Evolutionary conservation across 2,797 vertebrate species (phyloP).

Genomic region (Diglossa cyanea): DNA sequence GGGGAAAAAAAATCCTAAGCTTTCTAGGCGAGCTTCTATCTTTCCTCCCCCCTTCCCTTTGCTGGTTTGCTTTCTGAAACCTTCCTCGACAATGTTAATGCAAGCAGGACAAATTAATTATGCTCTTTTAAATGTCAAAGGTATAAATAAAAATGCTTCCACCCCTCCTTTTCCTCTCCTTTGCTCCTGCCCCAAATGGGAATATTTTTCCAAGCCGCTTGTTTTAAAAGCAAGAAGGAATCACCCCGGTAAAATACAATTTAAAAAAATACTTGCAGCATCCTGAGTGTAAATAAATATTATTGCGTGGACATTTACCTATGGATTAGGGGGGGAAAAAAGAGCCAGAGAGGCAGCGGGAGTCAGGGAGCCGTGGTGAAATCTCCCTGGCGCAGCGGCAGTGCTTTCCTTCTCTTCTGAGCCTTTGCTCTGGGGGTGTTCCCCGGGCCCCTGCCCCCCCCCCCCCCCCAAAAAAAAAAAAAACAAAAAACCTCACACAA

Average conservation of each 20-base stretch:
- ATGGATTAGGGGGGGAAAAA: background rate
- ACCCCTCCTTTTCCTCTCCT: background rate
- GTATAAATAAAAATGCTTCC: conserved; percentile 73
- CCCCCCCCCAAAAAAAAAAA: too few relatives aligned
- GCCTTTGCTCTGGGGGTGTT: background rate
- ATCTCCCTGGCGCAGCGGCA: background rate
- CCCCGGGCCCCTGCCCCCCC: rapidly evolving
- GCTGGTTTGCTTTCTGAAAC: conserved; percentile 50
- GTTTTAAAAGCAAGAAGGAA: conserved; percentile 60
- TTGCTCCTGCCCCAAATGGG: conserved; percentile 68
- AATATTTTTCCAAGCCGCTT: conserved; percentile 72
- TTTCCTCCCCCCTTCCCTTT: conserved; percentile 40
- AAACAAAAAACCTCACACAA: background rate
- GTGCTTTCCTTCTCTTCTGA: background rate
- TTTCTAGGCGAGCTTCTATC: conserved; percentile 62
- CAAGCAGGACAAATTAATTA: conserved; percentile 77
- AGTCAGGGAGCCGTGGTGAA: background rate
- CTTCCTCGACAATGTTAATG: conserved; percentile 70
- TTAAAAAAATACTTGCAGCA: background rate
- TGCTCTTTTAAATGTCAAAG: conserved; percentile 79
- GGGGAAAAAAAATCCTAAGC: conserved; percentile 59
- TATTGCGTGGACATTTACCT: background rate
- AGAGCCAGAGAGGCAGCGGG: background rate
- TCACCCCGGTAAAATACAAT: conserved; percentile 54
- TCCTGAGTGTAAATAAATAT: conserved; percentile 18